These are phyloP conservation scores for Pimpla rufipes DNA, from an alignment of 2,888 invertebrate genomes.

Conservation along the genomic window DNA sequence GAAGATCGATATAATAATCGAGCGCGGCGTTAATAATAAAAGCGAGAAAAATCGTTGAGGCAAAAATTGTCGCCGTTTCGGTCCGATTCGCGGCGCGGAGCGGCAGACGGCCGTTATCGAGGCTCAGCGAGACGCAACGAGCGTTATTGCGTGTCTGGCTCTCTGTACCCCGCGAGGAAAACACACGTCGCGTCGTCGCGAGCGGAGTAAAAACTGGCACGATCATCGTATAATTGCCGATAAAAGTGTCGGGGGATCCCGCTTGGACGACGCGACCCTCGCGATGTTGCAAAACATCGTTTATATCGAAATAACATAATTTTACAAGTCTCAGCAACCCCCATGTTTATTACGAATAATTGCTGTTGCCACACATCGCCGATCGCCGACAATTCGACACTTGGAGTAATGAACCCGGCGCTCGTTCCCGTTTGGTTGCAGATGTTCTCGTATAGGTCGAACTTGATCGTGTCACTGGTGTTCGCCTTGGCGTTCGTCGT, in stretches of 20 bases:
- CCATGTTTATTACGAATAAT: neutral
- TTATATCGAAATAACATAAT: neutral
- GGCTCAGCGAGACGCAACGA: neutral
- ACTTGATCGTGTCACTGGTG: constrained; percentile 76
- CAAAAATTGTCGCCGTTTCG: neutral
- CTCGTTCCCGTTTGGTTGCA: constrained; percentile 71
- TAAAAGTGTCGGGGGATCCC: constrained; percentile 47
- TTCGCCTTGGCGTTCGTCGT: constrained; percentile 75
- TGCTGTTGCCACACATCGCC: neutral
- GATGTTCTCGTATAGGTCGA: constrained; percentile 80
- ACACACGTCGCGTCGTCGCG: constrained; percentile 1
- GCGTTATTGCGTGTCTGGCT: constrained; percentile 25
- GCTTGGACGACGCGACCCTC: constrained; percentile 18
- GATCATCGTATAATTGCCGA: constrained; percentile 60
- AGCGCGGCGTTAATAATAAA: neutral
- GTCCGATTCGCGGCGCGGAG: neutral
- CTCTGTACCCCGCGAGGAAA: constrained; percentile 10
- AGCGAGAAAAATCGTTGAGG: neutral
- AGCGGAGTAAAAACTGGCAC: constrained; percentile 58
- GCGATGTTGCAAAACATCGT: neutral
- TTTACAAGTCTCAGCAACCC: neutral
- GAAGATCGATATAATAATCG: constrained; percentile 10
- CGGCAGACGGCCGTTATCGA: neutral
- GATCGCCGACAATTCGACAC: neutral
- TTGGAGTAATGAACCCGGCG: neutral